Evolutionary conservation across 2,888 invertebrate species (phyloP).

Genomic region (Hirtodrosophila cameraria): DNA sequence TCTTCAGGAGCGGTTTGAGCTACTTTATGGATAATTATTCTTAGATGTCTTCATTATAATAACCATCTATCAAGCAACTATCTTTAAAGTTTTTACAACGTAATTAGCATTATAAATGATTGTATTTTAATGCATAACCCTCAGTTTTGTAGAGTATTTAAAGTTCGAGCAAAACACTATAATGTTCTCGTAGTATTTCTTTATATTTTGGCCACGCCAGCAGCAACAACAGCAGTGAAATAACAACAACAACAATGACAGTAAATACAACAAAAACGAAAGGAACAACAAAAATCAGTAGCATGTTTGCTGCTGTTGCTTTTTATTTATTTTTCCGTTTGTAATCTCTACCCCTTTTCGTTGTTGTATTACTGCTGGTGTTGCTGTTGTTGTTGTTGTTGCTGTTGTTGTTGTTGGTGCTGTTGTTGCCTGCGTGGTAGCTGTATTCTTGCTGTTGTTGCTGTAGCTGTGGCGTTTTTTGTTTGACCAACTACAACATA

Average conservation of each 20-base stretch:
- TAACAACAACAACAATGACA: constrained; percentile 17
- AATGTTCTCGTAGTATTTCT: constrained; percentile 4
- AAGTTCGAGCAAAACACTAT: not conserved
- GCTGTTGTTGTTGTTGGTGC: constrained; percentile 25
- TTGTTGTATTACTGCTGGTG: constrained; percentile 27
- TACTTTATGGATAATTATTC: too few relatives aligned
- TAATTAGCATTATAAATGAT: too few relatives aligned
- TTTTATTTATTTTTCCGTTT: constrained; percentile 72
- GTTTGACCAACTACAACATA: constrained; percentile 74
- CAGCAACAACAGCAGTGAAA: constrained; percentile 14
- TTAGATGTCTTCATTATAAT: too few relatives aligned
- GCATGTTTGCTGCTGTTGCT: constrained; percentile 62
- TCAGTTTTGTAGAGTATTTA: constrained; percentile 25
- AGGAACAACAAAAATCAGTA: constrained; percentile 53
- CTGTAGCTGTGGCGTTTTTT: constrained; percentile 38
- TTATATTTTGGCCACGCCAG: constrained; percentile 31
- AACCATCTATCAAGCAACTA: too few relatives aligned
- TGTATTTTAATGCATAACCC: not conserved
- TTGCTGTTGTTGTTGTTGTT: constrained; percentile 23
- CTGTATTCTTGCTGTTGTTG: constrained; percentile 14
- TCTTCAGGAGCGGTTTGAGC: too few relatives aligned
- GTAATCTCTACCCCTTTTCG: constrained; percentile 71
- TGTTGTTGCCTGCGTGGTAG: constrained; percentile 4
- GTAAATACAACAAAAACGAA: constrained; percentile 26
- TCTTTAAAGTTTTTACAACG: too few relatives aligned